Conservation (phyloP, 1,140 invertebrate genomes). For the Diorhabda carinulata region DNA sequence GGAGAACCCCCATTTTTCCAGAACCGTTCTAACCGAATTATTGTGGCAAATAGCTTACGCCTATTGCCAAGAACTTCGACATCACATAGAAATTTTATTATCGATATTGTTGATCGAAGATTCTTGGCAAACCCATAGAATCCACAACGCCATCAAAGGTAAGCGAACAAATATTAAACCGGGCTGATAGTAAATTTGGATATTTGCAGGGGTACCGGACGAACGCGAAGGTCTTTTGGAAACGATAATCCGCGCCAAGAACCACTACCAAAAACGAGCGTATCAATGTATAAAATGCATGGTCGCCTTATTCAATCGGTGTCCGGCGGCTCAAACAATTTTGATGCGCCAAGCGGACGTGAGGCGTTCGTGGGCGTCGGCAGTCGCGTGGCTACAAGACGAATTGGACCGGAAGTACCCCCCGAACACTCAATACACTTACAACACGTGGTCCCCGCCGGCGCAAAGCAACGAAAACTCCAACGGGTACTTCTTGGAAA, state of each 20-base stretch:
- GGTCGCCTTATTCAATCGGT: slow-evolving; percentile 84
- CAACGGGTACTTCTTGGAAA: slow-evolving; percentile 91
- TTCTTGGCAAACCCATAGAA: slow-evolving; percentile 91
- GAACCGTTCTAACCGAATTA: slow-evolving; percentile 81
- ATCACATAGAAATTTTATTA: slow-evolving; percentile 85
- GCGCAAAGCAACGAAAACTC: slow-evolving; percentile 92
- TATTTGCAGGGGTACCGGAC: slow-evolving; percentile 67
- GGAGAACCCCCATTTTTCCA: slow-evolving; percentile 93
- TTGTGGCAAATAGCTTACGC: slow-evolving; percentile 93
- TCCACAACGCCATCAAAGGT: slow-evolving; percentile 73
- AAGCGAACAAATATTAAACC: not conserved
- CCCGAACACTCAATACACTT: slow-evolving; percentile 64
- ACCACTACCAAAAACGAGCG: slow-evolving; percentile 92
- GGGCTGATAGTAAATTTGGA: not conserved
- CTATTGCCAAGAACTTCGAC: slow-evolving; percentile 89
- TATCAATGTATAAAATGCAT: slow-evolving; percentile 97
- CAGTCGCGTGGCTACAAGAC: slow-evolving; percentile 92
- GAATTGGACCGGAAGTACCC: slow-evolving; percentile 68
- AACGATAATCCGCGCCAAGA: slow-evolving; percentile 86
- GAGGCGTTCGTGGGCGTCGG: slow-evolving; percentile 79
- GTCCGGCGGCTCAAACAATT: slow-evolving; percentile 68
- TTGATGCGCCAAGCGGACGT: slow-evolving; percentile 73
- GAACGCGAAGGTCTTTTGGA: slow-evolving; percentile 91
- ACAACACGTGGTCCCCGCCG: slow-evolving; percentile 90
- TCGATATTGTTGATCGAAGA: slow-evolving; percentile 88